Base-by-base conservation (phyloP, 2,888 invertebrate species). In the Cheilosia grossa region DNA sequence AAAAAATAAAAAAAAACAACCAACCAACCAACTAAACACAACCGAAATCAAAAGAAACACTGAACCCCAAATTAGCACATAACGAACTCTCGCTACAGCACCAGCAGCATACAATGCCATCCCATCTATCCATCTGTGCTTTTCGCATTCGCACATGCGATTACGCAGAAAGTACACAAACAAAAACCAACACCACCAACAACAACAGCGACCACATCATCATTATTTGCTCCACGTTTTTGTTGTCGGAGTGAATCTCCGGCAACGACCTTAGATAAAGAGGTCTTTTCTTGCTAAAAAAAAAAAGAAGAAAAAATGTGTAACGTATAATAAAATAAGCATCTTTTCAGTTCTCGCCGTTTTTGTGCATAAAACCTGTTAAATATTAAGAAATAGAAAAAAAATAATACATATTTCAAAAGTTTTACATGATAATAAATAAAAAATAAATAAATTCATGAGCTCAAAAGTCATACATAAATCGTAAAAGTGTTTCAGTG, bases 241-340 rank as follows among this genome's bases (percentile, higher is more conserved):
- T 53, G 67, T 30, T 42, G 51, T 42, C 44, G 59, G 47, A 63
- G 74, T 83, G 80, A 74, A 79, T 80, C 75, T 61, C 70, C 51
- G 42, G 27, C 83, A 59, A 66, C 66, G 83, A 85, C 85, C 85
- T 81, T 81, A 70, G 85, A 85, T 77, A 70, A 75, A 63, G 56
- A 72, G 85, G 72, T 85, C 80, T 75, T 81, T 64, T 74, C 37
- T 33, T 56, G 47, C 44, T 42, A 58, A 72, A 69, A 66, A n/a
- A 42, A 73, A 33, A 47, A 33, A 27, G 19, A 53, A n/a, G 63
- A 21, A 44, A 40, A 56, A 24, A 40, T 7, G 42, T 37, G 42
- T 40, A 24, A 44, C 10, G 51, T 51, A 15, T 15, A 51, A 51
- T 24, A 51, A 49, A 51, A 19, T 24, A 51, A 40, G 15, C 42